phyloP scores from a whole-genome alignment of 2,113 vertebrate species.

The Chaetodon auriga region DNA sequence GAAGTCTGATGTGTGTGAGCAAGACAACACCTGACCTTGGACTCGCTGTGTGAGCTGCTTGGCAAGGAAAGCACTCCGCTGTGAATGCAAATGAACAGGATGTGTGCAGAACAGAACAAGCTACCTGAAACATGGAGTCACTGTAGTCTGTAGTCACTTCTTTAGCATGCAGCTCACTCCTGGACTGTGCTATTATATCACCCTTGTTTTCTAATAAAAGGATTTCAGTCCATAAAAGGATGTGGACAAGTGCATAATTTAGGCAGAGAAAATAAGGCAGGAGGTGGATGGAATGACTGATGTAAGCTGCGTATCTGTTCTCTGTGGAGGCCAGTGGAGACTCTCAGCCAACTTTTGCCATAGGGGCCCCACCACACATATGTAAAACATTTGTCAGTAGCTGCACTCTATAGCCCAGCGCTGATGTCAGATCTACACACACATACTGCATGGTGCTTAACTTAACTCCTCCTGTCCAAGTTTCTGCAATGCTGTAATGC shows the following conservation, averaged over 20 bases:
- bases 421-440: constrained; percentile 32
- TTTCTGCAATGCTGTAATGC: neutral
- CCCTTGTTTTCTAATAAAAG: constrained; percentile 62
- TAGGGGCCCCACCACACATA: constrained; percentile 18
- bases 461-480: neutral
- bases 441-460: constrained; percentile 1
- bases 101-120: constrained; percentile 37
- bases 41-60: constrained; percentile 59
- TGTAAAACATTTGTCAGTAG: constrained; percentile 50
- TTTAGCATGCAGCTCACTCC: constrained; percentile 59
- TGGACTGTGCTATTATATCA: constrained; percentile 37
- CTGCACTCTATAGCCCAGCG: neutral
- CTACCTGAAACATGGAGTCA: constrained; percentile 58
- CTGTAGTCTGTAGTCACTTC: constrained; percentile 20
- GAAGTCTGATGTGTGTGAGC: constrained; percentile 72
- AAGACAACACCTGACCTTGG: constrained; percentile 78
- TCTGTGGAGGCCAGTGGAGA: constrained; percentile 14
- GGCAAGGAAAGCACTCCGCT: constrained; percentile 40
- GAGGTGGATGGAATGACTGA: constrained; percentile 6
- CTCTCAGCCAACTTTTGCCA: constrained; percentile 22
- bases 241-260: constrained; percentile 32
- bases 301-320: constrained; percentile 5
- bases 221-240: constrained; percentile 47
- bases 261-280: neutral
- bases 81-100: constrained; percentile 75